These are phyloP conservation scores for Pocillopora grandis DNA, from an alignment of 92 coral and sea anemone species.

Conservation along the genomic window DNA sequence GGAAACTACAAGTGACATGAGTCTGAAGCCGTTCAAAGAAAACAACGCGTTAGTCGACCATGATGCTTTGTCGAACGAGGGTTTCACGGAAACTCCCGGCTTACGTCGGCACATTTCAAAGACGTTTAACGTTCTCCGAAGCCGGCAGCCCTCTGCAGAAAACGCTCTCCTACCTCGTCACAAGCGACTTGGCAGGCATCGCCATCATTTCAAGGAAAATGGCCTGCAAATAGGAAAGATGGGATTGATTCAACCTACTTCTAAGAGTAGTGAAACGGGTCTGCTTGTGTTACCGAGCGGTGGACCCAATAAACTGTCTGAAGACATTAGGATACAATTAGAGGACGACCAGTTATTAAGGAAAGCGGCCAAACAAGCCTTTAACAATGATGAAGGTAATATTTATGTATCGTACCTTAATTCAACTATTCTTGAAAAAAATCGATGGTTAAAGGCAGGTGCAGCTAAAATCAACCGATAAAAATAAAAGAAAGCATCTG, in stretches of 20 bases:
- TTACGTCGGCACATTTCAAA: constrained; percentile 9
- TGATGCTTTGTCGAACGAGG: constrained; percentile 49
- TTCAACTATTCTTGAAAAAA: too few species aligned
- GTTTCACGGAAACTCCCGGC: neutral
- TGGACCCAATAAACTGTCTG: constrained; percentile 23
- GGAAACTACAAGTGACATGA: constrained; percentile 25
- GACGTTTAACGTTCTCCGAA: neutral
- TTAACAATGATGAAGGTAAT: constrained; percentile 34
- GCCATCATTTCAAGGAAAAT: constrained; percentile 11
- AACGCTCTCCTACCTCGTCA: neutral
- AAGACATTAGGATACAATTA: constrained; percentile 39
- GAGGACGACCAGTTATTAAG: constrained; percentile 53
- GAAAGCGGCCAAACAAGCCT: constrained; percentile 53
- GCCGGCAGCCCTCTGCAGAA: neutral
- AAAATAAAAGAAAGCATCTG: too few species aligned
- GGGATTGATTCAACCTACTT: constrained; percentile 12
- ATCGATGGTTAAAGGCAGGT: too few species aligned
- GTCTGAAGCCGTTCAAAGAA: constrained; percentile 39
- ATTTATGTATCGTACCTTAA: neutral
- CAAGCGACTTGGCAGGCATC: constrained; percentile 7
- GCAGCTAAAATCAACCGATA: too few species aligned
- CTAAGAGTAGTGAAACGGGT: constrained; percentile 28
- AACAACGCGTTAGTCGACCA: constrained; percentile 33
- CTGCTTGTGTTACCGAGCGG: constrained; percentile 40
- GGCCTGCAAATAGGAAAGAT: neutral